Conservation (phyloP, 2,888 invertebrate species). For the Hydrotaea diabolus region DNA sequence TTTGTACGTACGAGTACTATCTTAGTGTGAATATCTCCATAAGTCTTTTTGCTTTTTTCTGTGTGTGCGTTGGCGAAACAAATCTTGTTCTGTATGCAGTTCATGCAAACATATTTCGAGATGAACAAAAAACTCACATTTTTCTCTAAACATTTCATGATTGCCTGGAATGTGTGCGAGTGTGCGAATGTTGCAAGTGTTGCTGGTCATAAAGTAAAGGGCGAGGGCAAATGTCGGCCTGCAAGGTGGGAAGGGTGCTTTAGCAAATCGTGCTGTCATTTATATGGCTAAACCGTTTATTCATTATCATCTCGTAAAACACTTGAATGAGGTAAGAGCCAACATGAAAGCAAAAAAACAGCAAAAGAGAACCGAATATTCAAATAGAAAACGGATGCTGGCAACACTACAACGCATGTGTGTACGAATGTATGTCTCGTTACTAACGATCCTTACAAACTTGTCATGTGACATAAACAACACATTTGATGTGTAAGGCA, state of each 20-base stretch:
- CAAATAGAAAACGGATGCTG: not conserved
- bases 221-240: not conserved
- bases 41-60: constrained; percentile 12
- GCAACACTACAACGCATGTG: not conserved
- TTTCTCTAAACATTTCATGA: constrained; percentile 21
- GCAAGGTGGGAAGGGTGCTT: not conserved
- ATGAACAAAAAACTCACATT: not conserved
- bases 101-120: constrained; percentile 24
- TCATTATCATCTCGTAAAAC: constrained; percentile 35
- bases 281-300: constrained; percentile 47
- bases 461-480: constrained; percentile 9
- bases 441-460: constrained; percentile 9
- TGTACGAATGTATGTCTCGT: not conserved
- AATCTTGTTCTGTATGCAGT: constrained; percentile 35
- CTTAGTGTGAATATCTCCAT: constrained; percentile 29
- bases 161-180: constrained; percentile 7
- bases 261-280: constrained; percentile 31
- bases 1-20: not conserved
- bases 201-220: not conserved
- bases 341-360: not conserved
- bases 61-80: not conserved
- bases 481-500: constrained; percentile 13
- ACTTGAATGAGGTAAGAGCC: constrained; percentile 5
- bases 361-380: not conserved
- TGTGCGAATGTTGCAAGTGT: constrained; percentile 27